A percentile compares a stretch with the other conserved stretches of the same genome.
phyloP scores from a whole-genome alignment of 2,113 vertebrate genomes.

The Ardeotis arabs region DNA sequence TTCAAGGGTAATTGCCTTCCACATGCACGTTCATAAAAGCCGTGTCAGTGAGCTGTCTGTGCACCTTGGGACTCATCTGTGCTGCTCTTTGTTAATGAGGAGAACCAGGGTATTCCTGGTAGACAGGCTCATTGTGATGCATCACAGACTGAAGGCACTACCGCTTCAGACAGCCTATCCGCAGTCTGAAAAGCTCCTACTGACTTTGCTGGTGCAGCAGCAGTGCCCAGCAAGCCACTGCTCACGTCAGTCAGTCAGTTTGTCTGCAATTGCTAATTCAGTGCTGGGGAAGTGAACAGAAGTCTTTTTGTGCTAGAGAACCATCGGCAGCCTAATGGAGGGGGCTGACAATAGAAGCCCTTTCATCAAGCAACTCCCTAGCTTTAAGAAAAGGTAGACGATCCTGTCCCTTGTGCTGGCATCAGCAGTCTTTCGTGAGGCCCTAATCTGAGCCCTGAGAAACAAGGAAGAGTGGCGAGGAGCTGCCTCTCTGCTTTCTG shows the following conservation, averaged over 20 bases:
- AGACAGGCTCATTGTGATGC: neutral
- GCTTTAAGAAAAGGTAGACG: conserved; percentile 15
- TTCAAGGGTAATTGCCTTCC: neutral
- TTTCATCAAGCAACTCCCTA: neutral
- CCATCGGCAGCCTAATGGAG: neutral
- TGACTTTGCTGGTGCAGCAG: neutral
- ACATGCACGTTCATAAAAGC: fast-evolving
- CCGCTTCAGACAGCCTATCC: neutral
- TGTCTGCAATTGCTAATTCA: neutral
- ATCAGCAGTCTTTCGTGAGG: neutral
- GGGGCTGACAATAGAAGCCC: conserved; percentile 32
- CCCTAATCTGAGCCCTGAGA: neutral
- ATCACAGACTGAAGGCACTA: neutral
- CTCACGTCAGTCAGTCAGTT: neutral
- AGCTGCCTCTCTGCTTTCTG: neutral
- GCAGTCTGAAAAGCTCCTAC: neutral
- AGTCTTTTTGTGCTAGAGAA: conserved; percentile 38
- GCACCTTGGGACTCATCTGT: neutral
- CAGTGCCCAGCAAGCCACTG: neutral
- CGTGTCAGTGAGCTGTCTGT: fast-evolving
- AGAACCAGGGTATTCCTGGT: neutral
- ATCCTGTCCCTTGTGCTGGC: conserved; percentile 18
- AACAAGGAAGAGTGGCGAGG: neutral
- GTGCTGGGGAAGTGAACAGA: conserved; percentile 9
- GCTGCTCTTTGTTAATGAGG: neutral